These are phyloP conservation scores for Oxycera nigricornis DNA, from an alignment of 2,888 invertebrate species.

Conservation along the genomic window DNA sequence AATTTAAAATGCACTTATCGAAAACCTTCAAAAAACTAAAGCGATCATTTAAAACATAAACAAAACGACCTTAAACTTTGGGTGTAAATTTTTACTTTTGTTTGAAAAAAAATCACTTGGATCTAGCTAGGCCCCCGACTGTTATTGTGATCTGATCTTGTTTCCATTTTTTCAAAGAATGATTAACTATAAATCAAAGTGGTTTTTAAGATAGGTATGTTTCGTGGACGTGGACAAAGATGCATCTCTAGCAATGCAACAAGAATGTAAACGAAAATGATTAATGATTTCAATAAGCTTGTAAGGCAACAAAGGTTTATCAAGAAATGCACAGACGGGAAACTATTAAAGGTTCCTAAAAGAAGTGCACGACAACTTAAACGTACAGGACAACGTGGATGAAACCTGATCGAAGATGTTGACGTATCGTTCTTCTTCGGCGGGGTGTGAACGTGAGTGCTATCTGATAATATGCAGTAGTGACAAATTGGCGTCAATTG, in stretches of 20 bases:
- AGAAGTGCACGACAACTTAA: background rate
- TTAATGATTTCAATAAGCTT: slow-evolving; percentile 45
- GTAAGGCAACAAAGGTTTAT: slow-evolving; percentile 15
- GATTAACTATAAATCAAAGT: background rate
- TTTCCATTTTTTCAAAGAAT: background rate
- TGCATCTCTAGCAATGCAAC: background rate
- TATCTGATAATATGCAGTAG: slow-evolving; percentile 39
- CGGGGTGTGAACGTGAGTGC: slow-evolving; percentile 28
- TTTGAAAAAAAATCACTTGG: background rate
- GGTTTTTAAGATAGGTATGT: background rate
- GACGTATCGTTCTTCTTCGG: background rate
- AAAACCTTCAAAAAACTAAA: background rate
- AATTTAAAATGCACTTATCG: background rate
- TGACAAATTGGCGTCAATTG: slow-evolving; percentile 47
- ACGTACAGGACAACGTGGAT: background rate
- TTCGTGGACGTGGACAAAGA: background rate
- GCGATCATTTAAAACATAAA: background rate
- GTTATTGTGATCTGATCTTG: background rate
- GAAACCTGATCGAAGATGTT: background rate
- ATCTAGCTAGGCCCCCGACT: background rate
- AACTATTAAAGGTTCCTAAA: background rate
- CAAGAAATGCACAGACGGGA: background rate
- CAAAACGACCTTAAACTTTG: background rate
- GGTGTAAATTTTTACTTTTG: background rate
- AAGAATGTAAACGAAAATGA: slow-evolving; percentile 28